A percentile compares a stretch with the other conserved stretches of the same genome.
Conservation (phyloP, 2,113 vertebrate genomes). For the Megaleporinus macrocephalus region DNA sequence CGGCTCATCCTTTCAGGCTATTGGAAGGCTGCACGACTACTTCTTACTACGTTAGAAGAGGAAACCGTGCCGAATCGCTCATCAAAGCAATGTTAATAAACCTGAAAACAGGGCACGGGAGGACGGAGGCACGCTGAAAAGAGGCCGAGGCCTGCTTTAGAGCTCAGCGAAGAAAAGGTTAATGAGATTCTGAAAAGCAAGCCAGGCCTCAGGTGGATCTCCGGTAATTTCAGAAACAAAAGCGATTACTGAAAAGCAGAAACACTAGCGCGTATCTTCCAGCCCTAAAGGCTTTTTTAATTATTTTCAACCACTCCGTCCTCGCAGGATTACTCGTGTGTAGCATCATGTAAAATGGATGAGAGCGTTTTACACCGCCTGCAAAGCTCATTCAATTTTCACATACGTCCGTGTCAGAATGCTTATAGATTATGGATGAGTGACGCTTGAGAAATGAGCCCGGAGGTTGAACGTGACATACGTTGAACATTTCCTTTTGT, state of each 20-base stretch:
- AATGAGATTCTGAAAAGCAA: constrained; percentile 40
- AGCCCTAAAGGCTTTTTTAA: constrained; percentile 15
- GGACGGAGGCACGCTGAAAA: not conserved
- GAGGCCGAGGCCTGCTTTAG: constrained; percentile 8
- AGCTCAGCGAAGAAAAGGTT: constrained; percentile 24
- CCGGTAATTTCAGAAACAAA: constrained; percentile 36
- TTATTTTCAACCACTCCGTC: constrained; percentile 3
- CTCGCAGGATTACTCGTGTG: not conserved
- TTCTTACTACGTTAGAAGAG: not conserved
- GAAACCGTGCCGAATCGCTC: not conserved
- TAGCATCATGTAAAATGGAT: constrained; percentile 27
- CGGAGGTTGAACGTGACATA: not conserved
- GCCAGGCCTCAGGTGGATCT: constrained; percentile 16
- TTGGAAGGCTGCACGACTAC: not conserved
- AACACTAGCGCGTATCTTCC: not conserved
- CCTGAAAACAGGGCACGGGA: not conserved
- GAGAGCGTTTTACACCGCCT: constrained; percentile 13
- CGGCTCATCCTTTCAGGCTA: not conserved
- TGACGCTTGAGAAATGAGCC: not conserved
- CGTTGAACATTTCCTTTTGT: not conserved
- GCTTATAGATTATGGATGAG: not conserved
- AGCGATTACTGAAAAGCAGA: constrained; percentile 14
- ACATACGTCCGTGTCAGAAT: not conserved
- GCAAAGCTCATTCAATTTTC: not conserved
- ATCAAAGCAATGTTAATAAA: not conserved